phyloP scores from a whole-genome alignment of 2,113 vertebrate species.

The Channa argus region DNA sequence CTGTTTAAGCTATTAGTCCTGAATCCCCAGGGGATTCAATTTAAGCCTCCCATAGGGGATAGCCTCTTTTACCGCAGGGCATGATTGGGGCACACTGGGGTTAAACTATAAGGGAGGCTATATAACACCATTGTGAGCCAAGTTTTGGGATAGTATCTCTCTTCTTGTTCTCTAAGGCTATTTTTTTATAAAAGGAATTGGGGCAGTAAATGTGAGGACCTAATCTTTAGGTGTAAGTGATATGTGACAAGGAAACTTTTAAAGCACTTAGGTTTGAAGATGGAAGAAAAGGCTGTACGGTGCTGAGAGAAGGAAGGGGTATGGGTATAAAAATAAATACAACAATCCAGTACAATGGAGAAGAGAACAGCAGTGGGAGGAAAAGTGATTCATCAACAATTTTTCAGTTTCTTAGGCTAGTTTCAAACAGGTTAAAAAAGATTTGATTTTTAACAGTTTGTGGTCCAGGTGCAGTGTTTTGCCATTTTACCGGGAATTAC shows the following conservation, averaged over 20 bases:
- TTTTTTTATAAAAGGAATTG: constrained; percentile 65
- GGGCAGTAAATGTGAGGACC: constrained; percentile 64
- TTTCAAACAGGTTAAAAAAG: constrained; percentile 65
- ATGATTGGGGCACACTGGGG: constrained; percentile 67
- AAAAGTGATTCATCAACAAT: constrained; percentile 77
- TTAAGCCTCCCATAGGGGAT: constrained; percentile 74
- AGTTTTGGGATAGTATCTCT: constrained; percentile 59
- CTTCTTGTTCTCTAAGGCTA: constrained; percentile 47
- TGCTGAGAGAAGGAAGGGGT: constrained; percentile 69
- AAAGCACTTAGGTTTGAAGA: constrained; percentile 70
- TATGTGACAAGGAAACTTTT: constrained; percentile 74
- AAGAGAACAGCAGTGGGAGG: constrained; percentile 73
- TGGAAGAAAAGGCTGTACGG: constrained; percentile 59
- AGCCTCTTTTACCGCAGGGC: constrained; percentile 70
- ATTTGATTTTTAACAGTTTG: constrained; percentile 67
- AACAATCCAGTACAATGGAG: constrained; percentile 66
- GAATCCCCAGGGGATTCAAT: constrained; percentile 64
- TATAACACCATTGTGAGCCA: constrained; percentile 70
- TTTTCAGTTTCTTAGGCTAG: constrained; percentile 66
- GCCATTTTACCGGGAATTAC: constrained; percentile 27
- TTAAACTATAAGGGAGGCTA: constrained; percentile 73
- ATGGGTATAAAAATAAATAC: constrained; percentile 75
- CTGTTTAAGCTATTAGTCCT: constrained; percentile 70
- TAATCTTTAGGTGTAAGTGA: constrained; percentile 72
- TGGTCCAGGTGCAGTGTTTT: constrained; percentile 31